phyloP scores from a whole-genome alignment of 2,113 vertebrate species.

The Anguilla japonica region DNA sequence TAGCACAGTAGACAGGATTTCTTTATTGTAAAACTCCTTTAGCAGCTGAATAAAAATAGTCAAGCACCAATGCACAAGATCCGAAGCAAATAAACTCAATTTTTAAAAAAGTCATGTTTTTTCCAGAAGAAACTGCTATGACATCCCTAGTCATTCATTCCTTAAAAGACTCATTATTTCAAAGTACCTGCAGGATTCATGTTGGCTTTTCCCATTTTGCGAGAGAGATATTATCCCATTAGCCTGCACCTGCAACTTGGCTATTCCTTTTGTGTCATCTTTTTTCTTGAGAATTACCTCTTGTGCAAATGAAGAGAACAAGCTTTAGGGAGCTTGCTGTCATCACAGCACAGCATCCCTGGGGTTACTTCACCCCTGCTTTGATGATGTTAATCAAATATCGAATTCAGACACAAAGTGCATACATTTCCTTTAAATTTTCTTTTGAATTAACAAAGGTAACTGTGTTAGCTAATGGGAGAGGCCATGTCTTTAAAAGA shows the following conservation, averaged over 20 bases:
- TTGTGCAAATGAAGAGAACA: conserved; percentile 56
- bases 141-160: conserved; percentile 32
- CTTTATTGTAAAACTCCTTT: conserved; percentile 49
- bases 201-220: conserved; percentile 35
- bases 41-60: conserved; percentile 54
- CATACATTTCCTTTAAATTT: neutral
- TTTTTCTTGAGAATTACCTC: conserved; percentile 59
- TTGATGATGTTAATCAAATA: conserved; percentile 62
- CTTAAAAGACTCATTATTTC: conserved; percentile 67
- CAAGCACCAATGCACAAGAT: conserved; percentile 49
- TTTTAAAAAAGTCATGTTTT: neutral
- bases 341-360: conserved; percentile 40
- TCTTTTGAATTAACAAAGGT: neutral
- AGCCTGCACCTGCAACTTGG: neutral
- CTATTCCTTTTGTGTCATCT: conserved; percentile 17
- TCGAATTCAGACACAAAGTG: conserved; percentile 45
- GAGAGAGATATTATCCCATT: neutral
- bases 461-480: neutral
- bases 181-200: conserved; percentile 56
- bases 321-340: conserved; percentile 22
- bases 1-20: conserved; percentile 58
- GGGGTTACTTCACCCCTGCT: conserved; percentile 41
- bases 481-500: neutral
- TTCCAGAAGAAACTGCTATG: conserved; percentile 30
- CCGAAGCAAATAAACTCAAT: conserved; percentile 15